These are phyloP conservation scores for Riparia riparia DNA, from an alignment of 2,113 vertebrate genomes.

Conservation along the genomic window DNA sequence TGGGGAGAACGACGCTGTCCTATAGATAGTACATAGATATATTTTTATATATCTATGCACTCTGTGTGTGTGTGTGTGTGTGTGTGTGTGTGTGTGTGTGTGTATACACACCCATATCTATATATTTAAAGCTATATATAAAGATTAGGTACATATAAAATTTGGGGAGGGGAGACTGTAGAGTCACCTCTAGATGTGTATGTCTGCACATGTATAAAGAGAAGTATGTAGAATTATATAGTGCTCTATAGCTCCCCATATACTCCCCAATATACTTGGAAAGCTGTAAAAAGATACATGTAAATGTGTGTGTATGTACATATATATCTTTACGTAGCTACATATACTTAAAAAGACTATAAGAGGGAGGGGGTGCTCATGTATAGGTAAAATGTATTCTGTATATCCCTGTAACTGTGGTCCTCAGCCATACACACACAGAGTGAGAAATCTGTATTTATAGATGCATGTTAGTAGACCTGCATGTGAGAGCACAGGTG, in stretches of 20 bases:
- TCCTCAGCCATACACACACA: neutral
- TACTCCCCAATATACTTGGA: neutral
- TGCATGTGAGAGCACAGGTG: neutral
- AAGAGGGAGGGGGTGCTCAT: neutral
- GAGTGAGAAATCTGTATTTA: neutral
- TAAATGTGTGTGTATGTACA: accelerated
- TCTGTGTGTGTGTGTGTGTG: too few species aligned
- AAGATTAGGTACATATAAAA: neutral
- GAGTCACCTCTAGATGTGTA: neutral
- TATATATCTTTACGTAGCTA: neutral
- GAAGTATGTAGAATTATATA: neutral
- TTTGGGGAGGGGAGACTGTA: neutral
- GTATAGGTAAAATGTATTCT: neutral
- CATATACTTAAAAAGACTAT: too few species aligned
- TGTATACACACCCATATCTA: too few species aligned
- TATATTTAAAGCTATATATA: neutral
- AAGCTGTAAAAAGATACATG: neutral
- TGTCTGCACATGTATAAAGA: neutral
- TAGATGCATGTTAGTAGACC: neutral
- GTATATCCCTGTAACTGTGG: neutral
- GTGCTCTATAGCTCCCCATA: neutral
- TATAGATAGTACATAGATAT: neutral
- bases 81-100: too few species aligned
- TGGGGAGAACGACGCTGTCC: accelerated
- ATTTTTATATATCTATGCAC: neutral